Evolutionary conservation across 2,888 invertebrate genomes (phyloP).

Genomic region (Ischnus inquisitorius): DNA sequence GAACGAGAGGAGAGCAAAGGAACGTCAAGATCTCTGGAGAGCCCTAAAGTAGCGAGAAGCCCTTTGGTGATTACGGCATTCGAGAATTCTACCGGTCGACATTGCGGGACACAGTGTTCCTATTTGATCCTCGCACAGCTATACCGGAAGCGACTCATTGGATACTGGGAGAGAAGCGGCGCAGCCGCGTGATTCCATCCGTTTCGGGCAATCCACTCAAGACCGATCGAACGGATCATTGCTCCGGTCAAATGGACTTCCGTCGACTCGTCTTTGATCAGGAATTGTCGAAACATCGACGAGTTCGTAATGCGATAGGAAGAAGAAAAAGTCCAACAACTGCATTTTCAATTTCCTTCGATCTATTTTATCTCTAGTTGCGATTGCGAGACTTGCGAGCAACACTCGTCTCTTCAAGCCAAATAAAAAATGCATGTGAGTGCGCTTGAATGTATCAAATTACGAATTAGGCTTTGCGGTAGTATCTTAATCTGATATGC

Average conservation of each 20-base stretch:
- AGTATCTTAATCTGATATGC: neutral
- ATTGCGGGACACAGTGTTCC: slow-evolving; percentile 15
- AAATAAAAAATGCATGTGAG: neutral
- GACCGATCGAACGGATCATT: slow-evolving; percentile 44
- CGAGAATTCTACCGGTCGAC: neutral
- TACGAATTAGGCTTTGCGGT: neutral
- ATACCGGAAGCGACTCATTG: neutral
- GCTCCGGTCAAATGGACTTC: slow-evolving; percentile 8
- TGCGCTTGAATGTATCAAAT: neutral
- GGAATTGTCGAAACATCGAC: slow-evolving; percentile 31
- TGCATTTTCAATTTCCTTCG: neutral
- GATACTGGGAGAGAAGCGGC: slow-evolving; percentile 20
- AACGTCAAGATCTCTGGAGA: slow-evolving; percentile 15
- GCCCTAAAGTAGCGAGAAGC: slow-evolving; percentile 48
- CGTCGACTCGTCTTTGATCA: slow-evolving; percentile 5
- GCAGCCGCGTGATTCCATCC: slow-evolving; percentile 20
- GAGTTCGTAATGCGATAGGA: slow-evolving; percentile 7
- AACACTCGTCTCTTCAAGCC: neutral
- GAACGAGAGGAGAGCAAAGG: slow-evolving; percentile 14
- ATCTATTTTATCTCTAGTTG: neutral
- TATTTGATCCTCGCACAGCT: slow-evolving; percentile 29
- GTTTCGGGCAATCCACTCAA: slow-evolving; percentile 37
- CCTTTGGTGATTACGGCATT: slow-evolving; percentile 55
- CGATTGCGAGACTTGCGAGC: neutral
- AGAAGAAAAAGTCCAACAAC: neutral